phyloP scores from a whole-genome alignment of 2,888 invertebrate genomes.

The Macrosiphum euphorbiae region DNA sequence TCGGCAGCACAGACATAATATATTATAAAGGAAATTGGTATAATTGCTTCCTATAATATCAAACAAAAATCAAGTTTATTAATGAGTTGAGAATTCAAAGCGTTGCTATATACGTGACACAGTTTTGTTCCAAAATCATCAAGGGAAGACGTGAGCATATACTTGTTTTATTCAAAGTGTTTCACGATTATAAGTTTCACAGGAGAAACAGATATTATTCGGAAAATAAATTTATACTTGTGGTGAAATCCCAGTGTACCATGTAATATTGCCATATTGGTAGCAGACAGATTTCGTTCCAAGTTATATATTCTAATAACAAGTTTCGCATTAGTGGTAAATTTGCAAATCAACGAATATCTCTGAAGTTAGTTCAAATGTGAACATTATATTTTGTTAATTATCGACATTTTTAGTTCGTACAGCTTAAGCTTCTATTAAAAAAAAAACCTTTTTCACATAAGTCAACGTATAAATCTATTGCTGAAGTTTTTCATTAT shows the following conservation, averaged over 20 bases:
- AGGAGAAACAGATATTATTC: neutral
- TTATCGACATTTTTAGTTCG: neutral
- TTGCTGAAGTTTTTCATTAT: neutral
- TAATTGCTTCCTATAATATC: neutral
- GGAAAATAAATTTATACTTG: neutral
- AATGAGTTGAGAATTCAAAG: neutral
- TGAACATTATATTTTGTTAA: neutral
- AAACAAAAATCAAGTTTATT: neutral
- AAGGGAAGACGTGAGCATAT: neutral
- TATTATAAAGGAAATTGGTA: neutral
- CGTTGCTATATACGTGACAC: neutral
- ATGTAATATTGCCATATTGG: neutral
- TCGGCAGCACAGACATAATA: neutral
- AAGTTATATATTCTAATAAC: neutral
- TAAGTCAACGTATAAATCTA: neutral
- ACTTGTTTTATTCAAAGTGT: neutral
- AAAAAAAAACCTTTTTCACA: neutral
- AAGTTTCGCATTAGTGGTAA: neutral
- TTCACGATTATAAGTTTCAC: neutral
- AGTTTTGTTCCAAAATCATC: neutral
- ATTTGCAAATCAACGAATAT: neutral
- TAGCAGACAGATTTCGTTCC: neutral
- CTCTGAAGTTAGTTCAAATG: neutral
- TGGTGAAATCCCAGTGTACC: neutral
- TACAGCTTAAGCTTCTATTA: neutral